These are phyloP conservation scores for Eulimnadia texana DNA, from an alignment of 1,140 invertebrate species.

Conservation along the genomic window DNA sequence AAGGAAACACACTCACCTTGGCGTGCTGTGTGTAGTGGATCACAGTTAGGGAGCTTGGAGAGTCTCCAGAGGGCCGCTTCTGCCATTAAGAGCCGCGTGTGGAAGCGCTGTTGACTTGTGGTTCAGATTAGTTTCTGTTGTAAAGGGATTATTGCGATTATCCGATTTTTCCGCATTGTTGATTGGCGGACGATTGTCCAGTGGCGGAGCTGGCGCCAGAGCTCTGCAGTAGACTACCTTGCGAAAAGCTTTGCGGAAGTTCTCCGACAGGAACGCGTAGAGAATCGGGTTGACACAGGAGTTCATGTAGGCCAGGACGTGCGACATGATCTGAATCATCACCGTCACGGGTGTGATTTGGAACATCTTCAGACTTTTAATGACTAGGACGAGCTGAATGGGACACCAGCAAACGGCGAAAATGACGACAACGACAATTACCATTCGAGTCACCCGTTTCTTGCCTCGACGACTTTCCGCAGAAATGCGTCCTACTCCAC, in stretches of 20 bases:
- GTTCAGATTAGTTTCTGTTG: not conserved
- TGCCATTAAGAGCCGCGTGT: not conserved
- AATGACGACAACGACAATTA: constrained; percentile 81
- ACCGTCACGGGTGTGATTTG: constrained; percentile 36
- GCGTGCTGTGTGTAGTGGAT: not conserved
- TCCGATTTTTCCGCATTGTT: not conserved
- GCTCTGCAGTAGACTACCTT: constrained; percentile 41
- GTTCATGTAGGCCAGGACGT: constrained; percentile 88
- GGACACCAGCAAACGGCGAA: constrained; percentile 93
- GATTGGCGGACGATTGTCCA: not conserved
- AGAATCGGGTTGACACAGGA: constrained; percentile 88
- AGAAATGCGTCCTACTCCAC: constrained; percentile 51
- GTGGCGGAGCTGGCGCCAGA: not conserved
- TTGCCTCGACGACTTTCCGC: constrained; percentile 63
- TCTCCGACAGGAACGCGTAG: constrained; percentile 78
- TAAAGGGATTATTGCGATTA: not conserved
- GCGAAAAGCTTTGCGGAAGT: constrained; percentile 67
- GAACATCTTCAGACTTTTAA: constrained; percentile 57
- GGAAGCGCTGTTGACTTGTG: not conserved
- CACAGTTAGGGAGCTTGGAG: not conserved
- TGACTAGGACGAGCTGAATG: constrained; percentile 64
- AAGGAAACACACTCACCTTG: not conserved
- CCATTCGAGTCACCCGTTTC: constrained; percentile 80
- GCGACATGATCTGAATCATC: constrained; percentile 64
- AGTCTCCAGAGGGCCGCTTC: not conserved